Percentiles rank a stretch among this genome's conserved stretches.
phyloP scores from a whole-genome alignment of 2,888 invertebrate species.

The Argyresthia goedartella region DNA sequence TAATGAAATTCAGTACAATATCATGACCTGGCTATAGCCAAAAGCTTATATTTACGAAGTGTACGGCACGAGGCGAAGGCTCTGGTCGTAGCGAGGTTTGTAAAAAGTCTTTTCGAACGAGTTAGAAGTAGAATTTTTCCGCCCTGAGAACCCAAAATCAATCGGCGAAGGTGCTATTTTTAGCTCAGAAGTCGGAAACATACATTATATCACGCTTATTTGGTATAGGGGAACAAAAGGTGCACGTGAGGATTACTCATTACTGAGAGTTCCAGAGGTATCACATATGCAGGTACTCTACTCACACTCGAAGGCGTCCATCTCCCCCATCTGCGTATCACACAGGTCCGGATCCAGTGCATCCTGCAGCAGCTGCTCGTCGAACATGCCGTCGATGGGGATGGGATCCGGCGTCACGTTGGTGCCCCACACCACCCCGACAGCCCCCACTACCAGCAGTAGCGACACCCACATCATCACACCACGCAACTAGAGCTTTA shows the following conservation, averaged over 20 bases:
- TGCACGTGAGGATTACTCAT: no score
- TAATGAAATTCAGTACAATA: no score
- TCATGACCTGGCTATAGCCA: no score
- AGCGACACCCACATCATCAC: background rate
- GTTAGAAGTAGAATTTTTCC: no score
- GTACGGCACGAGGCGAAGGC: no score
- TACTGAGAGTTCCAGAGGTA: background rate
- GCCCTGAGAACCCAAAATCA: no score
- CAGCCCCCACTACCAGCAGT: background rate
- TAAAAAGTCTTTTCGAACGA: no score
- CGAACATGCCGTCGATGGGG: constrained; percentile 1
- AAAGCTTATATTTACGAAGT: no score
- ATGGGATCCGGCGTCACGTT: background rate
- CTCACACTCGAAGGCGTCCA: constrained; percentile 9
- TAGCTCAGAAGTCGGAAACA: no score
- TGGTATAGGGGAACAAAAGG: background rate
- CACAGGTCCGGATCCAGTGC: constrained; percentile 10
- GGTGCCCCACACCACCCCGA: background rate
- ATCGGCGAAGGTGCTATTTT: no score
- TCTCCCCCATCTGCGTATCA: constrained; percentile 5
- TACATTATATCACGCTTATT: no score
- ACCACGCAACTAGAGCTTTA: background rate
- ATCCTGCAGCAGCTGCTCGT: constrained; percentile 8
- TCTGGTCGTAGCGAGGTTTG: no score
- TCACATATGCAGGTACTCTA: background rate